Evolutionary conservation across 2,888 invertebrate genomes (phyloP), one percentile per base, ranked within the genome.

Genomic region (Platycheirus albimanus): DNA sequence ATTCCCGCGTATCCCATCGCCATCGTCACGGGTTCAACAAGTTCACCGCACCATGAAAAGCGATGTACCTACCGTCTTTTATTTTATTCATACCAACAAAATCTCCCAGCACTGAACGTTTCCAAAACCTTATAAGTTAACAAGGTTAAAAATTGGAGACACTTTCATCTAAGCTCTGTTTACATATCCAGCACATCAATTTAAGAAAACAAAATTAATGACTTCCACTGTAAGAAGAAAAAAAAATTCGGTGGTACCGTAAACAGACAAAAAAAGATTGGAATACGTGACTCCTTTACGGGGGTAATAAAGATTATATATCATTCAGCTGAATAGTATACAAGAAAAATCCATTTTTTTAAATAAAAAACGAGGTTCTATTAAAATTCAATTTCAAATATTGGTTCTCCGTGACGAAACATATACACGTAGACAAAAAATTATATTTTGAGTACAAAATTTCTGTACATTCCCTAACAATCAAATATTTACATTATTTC

Each of bases 231-330:
- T 11, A n/a, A n/a, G n/a, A n/a, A n/a, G n/a, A n/a, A n/a, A 1
- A 36, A 54, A n/a, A 54, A 54, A 33, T 6, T 17, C 6, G 36
- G 49, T 5, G 30, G 11, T 15, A 17, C 5, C 5, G 17, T 43
- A 43, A 43, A 43, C 43, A 43, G 17, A 13, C 5, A 43, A 43
- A 43, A 30, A 30, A 51, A 28, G n/a, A n/a, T n/a, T 15, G 10
- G 43, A 33, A n/a, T 36, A 54, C 54, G 54, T 54, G 54, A 54
- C 54, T 54, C 17, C 36, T 36, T 36, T 19, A 19, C 36, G 19
- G n/a, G n/a, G 54, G 3, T 54, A 33, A 51, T 15, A 30, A 13
- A 30, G 28, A 51, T 49, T 33, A 36, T 10, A 36, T 10, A 36
- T 36, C 54, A 36, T 24, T 54, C n/a, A 6, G 19, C n/a, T 19